These are phyloP conservation scores for Melieria picta DNA, from an alignment of 2,888 invertebrate genomes.

Conservation along the genomic window DNA sequence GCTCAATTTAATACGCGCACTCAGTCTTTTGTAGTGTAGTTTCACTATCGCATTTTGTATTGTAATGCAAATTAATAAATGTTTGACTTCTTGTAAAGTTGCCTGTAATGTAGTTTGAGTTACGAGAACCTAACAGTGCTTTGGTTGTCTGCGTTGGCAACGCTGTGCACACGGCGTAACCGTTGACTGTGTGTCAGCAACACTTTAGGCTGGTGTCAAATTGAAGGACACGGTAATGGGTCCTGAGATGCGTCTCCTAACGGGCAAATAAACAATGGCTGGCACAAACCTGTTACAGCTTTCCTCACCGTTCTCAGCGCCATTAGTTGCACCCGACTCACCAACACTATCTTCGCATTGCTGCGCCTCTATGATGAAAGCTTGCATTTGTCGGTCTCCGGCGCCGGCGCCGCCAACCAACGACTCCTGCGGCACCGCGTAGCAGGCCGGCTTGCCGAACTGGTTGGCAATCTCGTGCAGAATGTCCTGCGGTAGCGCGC, in stretches of 20 bases:
- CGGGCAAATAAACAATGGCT: slow-evolving; percentile 93
- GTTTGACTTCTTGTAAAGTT: no score
- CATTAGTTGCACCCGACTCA: slow-evolving; percentile 27
- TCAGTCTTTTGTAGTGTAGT: slow-evolving; percentile 56
- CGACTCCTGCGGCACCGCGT: slow-evolving; percentile 70
- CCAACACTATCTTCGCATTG: not conserved
- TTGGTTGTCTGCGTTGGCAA: slow-evolving; percentile 52
- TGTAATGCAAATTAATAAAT: no score
- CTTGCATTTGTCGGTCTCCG: slow-evolving; percentile 80
- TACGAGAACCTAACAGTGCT: not conserved
- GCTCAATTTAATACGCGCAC: slow-evolving; percentile 46
- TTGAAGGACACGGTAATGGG: slow-evolving; percentile 91
- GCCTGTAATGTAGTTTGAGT: no score
- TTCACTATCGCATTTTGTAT: no score
- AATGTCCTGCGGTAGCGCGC: slow-evolving; percentile 38
- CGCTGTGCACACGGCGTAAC: slow-evolving; percentile 15
- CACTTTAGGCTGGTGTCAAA: slow-evolving; percentile 85
- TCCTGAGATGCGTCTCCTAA: slow-evolving; percentile 85
- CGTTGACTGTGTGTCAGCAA: not conserved
- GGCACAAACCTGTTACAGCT: slow-evolving; percentile 77
- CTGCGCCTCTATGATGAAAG: slow-evolving; percentile 79
- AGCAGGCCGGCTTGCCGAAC: slow-evolving; percentile 70
- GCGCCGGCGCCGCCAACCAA: slow-evolving; percentile 47
- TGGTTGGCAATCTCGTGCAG: slow-evolving; percentile 61
- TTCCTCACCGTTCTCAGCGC: slow-evolving; percentile 25